phyloP scores from a whole-genome alignment of 2,797 vertebrate species.

The Lepus oiostolus region DNA sequence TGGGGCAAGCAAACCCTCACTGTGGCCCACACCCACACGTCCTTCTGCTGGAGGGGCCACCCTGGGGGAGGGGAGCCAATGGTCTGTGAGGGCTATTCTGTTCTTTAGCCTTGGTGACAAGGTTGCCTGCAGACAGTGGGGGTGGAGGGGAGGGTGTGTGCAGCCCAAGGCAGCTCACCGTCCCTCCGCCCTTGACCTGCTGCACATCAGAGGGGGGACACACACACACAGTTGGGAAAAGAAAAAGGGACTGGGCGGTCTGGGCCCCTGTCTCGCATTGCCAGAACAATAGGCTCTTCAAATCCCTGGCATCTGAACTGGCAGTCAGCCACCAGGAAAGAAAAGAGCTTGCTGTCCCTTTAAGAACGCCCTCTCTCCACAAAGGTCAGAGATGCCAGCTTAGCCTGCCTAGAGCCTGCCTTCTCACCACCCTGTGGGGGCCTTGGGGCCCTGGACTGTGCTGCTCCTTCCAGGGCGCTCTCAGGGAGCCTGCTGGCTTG shows the following conservation, averaged over 20 bases:
- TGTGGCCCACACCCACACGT: not conserved
- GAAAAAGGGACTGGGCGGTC: slow-evolving; percentile 80
- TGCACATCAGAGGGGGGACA: slow-evolving; percentile 35
- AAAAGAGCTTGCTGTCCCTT: slow-evolving; percentile 84
- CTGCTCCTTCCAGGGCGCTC: not conserved
- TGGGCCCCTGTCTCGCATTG: slow-evolving; percentile 73
- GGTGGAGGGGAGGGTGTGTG: not conserved
- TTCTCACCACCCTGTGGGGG: slow-evolving; percentile 25
- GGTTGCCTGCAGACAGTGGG: not conserved
- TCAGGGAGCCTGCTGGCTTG: not conserved
- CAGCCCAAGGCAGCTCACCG: not conserved
- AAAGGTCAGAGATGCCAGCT: slow-evolving; percentile 80
- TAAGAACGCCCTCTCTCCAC: slow-evolving; percentile 85
- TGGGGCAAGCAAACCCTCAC: not conserved
- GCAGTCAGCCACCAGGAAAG: slow-evolving; percentile 81
- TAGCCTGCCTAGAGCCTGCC: slow-evolving; percentile 77
- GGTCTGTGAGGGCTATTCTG: not conserved
- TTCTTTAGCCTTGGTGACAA: slow-evolving; percentile 6
- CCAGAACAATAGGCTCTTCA: slow-evolving; percentile 87
- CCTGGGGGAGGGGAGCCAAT: not conserved
- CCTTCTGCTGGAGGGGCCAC: not conserved
- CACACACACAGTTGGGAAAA: not conserved
- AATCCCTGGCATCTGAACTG: slow-evolving; percentile 85
- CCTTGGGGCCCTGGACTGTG: not conserved
- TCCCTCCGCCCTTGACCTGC: slow-evolving; percentile 54